These are phyloP conservation scores for Hydraecia micacea DNA, from an alignment of 2,888 invertebrate genomes.

Conservation along the genomic window DNA sequence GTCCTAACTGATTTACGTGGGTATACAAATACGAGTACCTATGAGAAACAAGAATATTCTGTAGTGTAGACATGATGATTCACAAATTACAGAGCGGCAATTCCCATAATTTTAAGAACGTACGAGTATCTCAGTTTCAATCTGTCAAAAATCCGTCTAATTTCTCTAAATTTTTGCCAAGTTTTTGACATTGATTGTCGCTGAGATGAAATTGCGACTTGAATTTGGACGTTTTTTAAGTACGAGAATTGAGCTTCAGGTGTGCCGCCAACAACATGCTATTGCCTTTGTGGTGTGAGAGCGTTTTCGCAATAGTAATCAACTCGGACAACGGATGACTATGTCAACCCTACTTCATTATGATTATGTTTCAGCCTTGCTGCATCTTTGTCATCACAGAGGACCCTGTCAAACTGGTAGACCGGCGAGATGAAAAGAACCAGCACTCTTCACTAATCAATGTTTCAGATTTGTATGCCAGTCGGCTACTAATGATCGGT, in stretches of 20 bases:
- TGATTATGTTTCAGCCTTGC: neutral
- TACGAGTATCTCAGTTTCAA: too few species aligned
- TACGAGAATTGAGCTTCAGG: neutral
- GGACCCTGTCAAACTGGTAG: neutral
- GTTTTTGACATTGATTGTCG: neutral
- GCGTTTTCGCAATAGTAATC: neutral
- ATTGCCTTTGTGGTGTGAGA: neutral
- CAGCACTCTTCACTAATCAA: conserved; percentile 30
- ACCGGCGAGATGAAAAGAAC: conserved; percentile 15
- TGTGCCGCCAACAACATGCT: neutral
- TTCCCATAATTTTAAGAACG: too few species aligned
- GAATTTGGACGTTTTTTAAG: neutral
- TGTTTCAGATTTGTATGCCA: conserved; percentile 52
- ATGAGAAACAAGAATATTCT: neutral
- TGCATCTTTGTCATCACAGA: neutral
- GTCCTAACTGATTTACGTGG: neutral
- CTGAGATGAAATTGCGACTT: neutral
- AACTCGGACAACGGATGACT: neutral
- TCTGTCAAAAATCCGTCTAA: neutral
- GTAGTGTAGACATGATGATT: neutral
- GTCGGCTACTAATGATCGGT: conserved; percentile 54
- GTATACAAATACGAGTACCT: neutral
- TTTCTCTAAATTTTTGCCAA: neutral
- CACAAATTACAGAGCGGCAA: neutral
- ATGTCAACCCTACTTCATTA: neutral